Conservation (phyloP, 2,113 vertebrate species). For the Vidua macroura region DNA sequence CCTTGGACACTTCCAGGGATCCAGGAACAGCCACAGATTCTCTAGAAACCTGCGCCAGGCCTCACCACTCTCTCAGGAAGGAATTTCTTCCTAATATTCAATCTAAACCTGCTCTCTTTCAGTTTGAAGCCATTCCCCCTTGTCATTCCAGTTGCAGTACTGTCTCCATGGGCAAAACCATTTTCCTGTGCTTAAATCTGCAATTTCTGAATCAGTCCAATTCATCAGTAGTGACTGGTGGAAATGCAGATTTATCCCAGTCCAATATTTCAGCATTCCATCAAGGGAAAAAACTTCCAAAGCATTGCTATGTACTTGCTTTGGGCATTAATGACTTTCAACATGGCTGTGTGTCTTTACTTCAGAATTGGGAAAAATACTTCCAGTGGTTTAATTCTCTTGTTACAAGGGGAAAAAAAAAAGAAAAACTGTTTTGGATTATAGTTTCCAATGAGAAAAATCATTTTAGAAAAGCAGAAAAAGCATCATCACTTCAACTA, state of each 20-base stretch:
- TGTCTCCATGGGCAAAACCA: not conserved
- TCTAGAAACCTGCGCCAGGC: not conserved
- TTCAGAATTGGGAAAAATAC: not conserved
- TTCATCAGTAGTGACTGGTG: not conserved
- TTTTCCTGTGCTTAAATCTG: not conserved
- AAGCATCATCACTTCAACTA: not conserved
- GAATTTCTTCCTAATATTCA: not conserved
- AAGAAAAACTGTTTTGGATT: not conserved
- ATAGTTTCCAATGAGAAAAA: not conserved
- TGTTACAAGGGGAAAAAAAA: not conserved
- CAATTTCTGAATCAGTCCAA: not conserved
- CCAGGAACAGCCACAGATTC: not conserved
- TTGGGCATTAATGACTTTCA: not conserved
- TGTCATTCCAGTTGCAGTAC: not conserved
- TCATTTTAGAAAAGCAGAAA: not conserved
- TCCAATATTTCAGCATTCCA: not conserved
- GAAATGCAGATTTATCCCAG: not conserved
- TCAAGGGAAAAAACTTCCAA: not conserved
- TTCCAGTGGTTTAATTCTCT: not conserved
- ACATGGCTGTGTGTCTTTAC: not conserved
- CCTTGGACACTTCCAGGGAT: not conserved
- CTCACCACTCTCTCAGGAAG: rapidly evolving
- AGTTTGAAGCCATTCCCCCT: not conserved
- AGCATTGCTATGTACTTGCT: not conserved
- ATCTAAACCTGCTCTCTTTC: not conserved